Percentiles rank a stretch among this genome's conserved stretches.
phyloP scores from a whole-genome alignment of 2,113 vertebrate genomes.

The Strix aluco region DNA sequence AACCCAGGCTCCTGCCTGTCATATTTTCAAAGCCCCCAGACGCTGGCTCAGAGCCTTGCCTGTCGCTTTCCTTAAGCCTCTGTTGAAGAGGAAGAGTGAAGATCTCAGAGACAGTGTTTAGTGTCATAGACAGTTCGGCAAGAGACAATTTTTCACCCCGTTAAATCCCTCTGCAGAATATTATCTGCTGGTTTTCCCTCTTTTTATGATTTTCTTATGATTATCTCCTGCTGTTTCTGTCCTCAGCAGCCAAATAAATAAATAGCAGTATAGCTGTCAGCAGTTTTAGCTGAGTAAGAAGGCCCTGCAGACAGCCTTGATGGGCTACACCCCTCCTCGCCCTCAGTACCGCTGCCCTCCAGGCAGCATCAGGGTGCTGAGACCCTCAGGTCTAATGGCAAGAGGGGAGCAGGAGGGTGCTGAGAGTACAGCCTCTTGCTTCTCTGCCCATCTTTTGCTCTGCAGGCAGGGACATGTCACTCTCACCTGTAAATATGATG shows the following conservation, averaged over 20 bases:
- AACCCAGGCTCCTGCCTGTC: conserved; percentile 51
- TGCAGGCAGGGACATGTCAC: background rate
- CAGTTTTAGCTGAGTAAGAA: conserved; percentile 24
- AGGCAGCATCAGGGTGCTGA: background rate
- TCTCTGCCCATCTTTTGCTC: background rate
- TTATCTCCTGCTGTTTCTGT: conserved; percentile 68
- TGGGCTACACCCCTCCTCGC: background rate
- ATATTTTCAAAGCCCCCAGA: conserved; percentile 61
- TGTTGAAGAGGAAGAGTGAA: conserved; percentile 64
- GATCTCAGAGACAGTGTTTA: conserved; percentile 62
- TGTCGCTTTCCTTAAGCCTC: conserved; percentile 66
- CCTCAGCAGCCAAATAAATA: conserved; percentile 64
- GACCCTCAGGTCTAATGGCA: background rate
- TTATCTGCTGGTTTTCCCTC: conserved; percentile 62
- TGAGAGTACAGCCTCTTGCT: background rate
- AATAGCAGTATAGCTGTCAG: conserved; percentile 52
- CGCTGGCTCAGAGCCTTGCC: conserved; percentile 33
- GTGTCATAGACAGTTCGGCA: conserved; percentile 55
- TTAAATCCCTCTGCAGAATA: conserved; percentile 66
- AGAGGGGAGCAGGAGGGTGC: background rate
- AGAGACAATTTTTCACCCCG: conserved; percentile 53
- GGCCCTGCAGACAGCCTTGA: background rate
- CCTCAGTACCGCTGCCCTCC: background rate
- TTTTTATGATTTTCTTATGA: conserved; percentile 70
- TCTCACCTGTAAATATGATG: background rate